Evolutionary conservation across 2,888 invertebrate species (phyloP).

Genomic region (Tenthredo notha): DNA sequence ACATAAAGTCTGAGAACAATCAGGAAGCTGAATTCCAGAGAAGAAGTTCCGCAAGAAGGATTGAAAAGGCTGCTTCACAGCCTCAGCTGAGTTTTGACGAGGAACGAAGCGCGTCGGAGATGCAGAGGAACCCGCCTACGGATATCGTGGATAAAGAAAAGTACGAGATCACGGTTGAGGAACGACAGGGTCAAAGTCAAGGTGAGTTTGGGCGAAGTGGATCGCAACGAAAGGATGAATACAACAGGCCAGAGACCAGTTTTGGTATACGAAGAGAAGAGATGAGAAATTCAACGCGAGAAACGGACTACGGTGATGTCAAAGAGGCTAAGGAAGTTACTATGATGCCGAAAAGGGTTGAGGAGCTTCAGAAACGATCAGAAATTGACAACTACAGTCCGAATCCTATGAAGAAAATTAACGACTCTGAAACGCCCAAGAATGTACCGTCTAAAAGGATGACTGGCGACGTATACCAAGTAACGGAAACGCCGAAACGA

Average conservation of each 20-base stretch:
- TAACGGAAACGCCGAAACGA: constrained; percentile 63
- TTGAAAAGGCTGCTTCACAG: constrained; percentile 82
- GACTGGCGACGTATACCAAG: constrained; percentile 54
- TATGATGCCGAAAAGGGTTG: constrained; percentile 68
- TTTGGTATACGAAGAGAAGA: constrained; percentile 72
- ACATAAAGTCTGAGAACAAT: constrained; percentile 71
- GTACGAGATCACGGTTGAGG: constrained; percentile 74
- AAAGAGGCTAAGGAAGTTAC: constrained; percentile 61
- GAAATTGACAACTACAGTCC: constrained; percentile 62
- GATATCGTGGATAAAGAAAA: constrained; percentile 66
- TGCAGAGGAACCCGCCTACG: constrained; percentile 62
- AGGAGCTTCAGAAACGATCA: constrained; percentile 69
- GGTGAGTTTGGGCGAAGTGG: constrained; percentile 68
- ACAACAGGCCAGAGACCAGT: constrained; percentile 72
- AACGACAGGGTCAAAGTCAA: constrained; percentile 59
- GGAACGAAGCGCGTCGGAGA: constrained; percentile 70
- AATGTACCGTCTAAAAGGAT: constrained; percentile 58
- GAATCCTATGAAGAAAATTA: constrained; percentile 65
- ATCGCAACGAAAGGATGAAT: constrained; percentile 70
- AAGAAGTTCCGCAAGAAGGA: constrained; percentile 70
- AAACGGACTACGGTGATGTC: constrained; percentile 60
- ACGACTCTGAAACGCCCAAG: constrained; percentile 61
- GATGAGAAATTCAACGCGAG: constrained; percentile 68
- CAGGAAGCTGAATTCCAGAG: constrained; percentile 71
- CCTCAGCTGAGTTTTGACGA: constrained; percentile 83